These are phyloP conservation scores for Metridium senile DNA, from an alignment of 92 coral and sea anemone genomes.

Conservation along the genomic window DNA sequence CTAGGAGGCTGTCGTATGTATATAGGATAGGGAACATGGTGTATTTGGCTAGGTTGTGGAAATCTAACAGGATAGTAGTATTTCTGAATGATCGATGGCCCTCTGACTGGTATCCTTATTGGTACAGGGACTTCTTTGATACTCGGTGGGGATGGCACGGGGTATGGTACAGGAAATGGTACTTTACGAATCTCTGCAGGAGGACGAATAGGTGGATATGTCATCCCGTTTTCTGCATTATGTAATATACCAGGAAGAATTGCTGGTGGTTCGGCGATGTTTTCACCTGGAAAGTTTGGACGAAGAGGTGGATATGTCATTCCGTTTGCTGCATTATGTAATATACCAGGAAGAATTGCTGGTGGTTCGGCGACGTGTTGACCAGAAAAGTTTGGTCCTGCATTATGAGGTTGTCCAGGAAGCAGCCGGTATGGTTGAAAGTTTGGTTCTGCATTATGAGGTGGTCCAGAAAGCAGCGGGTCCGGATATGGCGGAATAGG, in stretches of 20 bases:
- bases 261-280: constrained; percentile 75
- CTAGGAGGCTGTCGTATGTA: constrained; percentile 67
- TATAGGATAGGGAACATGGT: constrained; percentile 73
- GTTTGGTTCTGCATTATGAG: not conserved
- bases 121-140: constrained; percentile 84
- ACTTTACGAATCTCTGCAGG: constrained; percentile 10
- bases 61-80: constrained; percentile 70
- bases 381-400: constrained; percentile 38
- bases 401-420: constrained; percentile 16
- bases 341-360: constrained; percentile 65
- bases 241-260: constrained; percentile 57
- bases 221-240: not conserved
- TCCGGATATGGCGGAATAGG: constrained; percentile 37
- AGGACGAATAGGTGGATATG: not conserved
- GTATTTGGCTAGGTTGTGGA: constrained; percentile 72
- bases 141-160: constrained; percentile 77
- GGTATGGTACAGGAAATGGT: constrained; percentile 70
- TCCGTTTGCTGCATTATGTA: not conserved
- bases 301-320: not conserved
- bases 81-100: constrained; percentile 79
- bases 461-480: constrained; percentile 15
- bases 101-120: constrained; percentile 72
- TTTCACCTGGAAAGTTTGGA: constrained; percentile 10
- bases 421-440: too few relatives aligned
- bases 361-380: constrained; percentile 75